Percentiles rank a stretch among this genome's conserved stretches.
These are phyloP conservation scores for Parapsyche elsis DNA, from an alignment of 1,140 invertebrate species.

Conservation along the genomic window DNA sequence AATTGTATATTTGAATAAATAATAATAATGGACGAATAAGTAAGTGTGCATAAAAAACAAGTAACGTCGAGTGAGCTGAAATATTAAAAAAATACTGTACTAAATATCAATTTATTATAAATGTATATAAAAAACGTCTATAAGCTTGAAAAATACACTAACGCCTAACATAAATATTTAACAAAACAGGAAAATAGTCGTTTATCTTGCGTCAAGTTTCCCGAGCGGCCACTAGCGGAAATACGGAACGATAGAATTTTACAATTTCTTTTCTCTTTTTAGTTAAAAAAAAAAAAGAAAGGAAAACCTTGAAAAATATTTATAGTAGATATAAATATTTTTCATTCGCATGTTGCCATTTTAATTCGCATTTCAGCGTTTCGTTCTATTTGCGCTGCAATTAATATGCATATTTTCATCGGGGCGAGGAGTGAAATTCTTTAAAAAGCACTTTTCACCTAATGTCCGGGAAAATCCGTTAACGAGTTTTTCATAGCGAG, in stretches of 20 bases:
- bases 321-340: not conserved
- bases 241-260: not conserved
- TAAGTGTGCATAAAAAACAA: too few species aligned
- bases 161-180: not conserved
- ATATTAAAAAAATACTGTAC: too few species aligned
- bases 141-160: too few species aligned
- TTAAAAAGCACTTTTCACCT: not conserved
- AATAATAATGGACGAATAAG: too few species aligned
- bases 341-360: not conserved
- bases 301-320: not conserved
- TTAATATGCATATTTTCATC: constrained; percentile 16
- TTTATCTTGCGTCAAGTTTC: constrained; percentile 20
- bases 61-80: too few species aligned
- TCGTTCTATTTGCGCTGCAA: not conserved
- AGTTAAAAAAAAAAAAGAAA: not conserved
- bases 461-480: constrained; percentile 17
- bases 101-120: too few species aligned
- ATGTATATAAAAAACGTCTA: too few species aligned
- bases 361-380: not conserved
- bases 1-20: too few species aligned
- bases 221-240: not conserved
- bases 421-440: not conserved
- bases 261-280: not conserved
- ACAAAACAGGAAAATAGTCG: constrained; percentile 20
- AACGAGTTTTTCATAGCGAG: constrained; percentile 17